These are phyloP conservation scores for Pollenia labialis DNA, from an alignment of 2,888 invertebrate species.

Conservation along the genomic window DNA sequence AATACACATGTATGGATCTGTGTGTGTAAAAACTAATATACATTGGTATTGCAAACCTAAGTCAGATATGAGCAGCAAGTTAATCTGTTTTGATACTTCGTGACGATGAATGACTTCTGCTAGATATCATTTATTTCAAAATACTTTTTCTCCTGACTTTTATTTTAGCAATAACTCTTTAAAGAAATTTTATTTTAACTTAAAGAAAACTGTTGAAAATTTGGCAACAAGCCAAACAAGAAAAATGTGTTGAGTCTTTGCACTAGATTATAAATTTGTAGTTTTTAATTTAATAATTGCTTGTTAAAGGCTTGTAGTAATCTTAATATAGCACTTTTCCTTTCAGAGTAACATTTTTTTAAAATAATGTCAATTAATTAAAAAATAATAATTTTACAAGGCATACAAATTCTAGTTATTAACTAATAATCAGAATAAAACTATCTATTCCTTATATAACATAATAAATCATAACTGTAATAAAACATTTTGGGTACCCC, in stretches of 20 bases:
- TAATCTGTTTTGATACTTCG: slow-evolving; percentile 56
- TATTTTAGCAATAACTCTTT: slow-evolving; percentile 33
- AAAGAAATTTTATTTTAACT: slow-evolving; percentile 7
- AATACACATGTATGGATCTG: too few relatives aligned
- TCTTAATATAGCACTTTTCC: neutral
- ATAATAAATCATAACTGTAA: too few relatives aligned
- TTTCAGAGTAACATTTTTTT: too few relatives aligned
- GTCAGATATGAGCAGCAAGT: slow-evolving; percentile 62
- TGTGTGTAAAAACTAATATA: slow-evolving; percentile 7
- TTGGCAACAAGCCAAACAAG: slow-evolving; percentile 40
- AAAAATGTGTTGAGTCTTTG: slow-evolving; percentile 11
- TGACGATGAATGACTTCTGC: slow-evolving; percentile 20
- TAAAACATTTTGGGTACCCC: too few relatives aligned
- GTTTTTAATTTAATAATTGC: slow-evolving; percentile 48
- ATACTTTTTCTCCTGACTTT: neutral
- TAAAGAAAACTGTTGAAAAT: slow-evolving; percentile 53
- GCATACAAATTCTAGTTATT: too few relatives aligned
- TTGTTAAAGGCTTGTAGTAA: slow-evolving; percentile 6
- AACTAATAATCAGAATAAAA: too few relatives aligned
- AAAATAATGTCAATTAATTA: too few relatives aligned
- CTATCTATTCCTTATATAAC: too few relatives aligned
- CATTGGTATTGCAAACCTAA: slow-evolving; percentile 48
- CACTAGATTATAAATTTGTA: neutral
- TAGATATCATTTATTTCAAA: slow-evolving; percentile 37
- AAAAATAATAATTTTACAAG: too few relatives aligned